Evolutionary conservation across 1,140 invertebrate genomes (phyloP), one percentile per base, ranked within the genome.

Genomic region (Samia ricini): DNA sequence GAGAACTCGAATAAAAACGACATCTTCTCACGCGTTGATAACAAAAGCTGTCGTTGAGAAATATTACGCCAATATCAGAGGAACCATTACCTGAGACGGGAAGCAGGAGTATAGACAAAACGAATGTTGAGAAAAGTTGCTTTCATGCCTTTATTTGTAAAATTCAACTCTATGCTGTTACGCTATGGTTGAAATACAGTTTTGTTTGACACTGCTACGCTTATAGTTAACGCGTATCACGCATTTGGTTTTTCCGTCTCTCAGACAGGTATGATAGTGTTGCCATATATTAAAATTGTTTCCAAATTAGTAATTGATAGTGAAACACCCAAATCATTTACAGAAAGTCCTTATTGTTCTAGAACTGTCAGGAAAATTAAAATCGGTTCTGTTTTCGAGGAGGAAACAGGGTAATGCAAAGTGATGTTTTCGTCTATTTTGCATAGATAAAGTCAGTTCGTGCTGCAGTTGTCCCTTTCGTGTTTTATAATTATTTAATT

Each of bases 61-160:
- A 83, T 81, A 83, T 83, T 81, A 77, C 72, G 72, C 74, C 76
- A 74, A 80, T 81, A 80, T 81, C 69, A 74, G 62, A 70, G 70
- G 69, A 74, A 71, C 72, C 72, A 75, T 81, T 76, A 77, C 73
- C 65, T 68, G 69, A 60, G 68, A 71, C 64, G 65, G 68, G 68
- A 79, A 70, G 66, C 68, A 67, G 66, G 64, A 64, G 64, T 55
- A 60, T 71, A 74, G 74, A 74, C 71, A 75, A 77, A 74, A 75
- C 71, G 75, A 77, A 74, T 71, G 64, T 69, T 64, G 61, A 72
- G 62, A 74, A 81, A 77, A 69, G 59, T 77, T 57, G 69, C 59
- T 48, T 42, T 66, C 36, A 52, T 56, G 33, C 33, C 29, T 52
- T 57, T 33, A 33, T 36, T 4, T 49, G 7, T 50, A 18, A 52